Conservation (phyloP, 1,140 invertebrate genomes). For the Berghia stephanieae region DNA sequence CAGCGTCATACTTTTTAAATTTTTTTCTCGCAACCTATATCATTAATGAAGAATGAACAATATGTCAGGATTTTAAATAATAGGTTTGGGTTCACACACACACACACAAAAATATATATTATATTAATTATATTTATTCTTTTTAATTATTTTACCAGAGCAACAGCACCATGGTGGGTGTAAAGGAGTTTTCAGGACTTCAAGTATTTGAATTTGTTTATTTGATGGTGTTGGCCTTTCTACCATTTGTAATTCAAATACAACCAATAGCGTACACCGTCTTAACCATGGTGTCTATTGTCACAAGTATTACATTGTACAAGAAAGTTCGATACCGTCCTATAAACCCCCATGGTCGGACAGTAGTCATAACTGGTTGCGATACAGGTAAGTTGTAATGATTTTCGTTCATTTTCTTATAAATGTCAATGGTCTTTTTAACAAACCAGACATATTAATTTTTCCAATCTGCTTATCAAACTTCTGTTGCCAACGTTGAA, state of each 20-base stretch:
- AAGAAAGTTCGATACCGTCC: conserved; percentile 4
- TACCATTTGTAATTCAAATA: conserved; percentile 39
- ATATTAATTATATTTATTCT: background rate
- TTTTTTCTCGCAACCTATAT: background rate
- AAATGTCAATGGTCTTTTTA: too few species aligned
- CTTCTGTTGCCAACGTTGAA: background rate
- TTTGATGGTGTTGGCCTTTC: conserved; percentile 36
- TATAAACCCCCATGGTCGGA: conserved; percentile 32
- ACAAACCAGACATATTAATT: too few species aligned
- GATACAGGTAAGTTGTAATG: conserved; percentile 39
- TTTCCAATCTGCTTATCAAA: background rate
- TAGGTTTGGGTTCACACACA: background rate
- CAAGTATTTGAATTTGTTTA: conserved; percentile 42
- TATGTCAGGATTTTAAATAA: background rate
- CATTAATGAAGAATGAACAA: background rate
- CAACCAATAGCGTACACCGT: conserved; percentile 33
- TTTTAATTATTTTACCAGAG: conserved; percentile 8
- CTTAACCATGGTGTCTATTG: conserved; percentile 18
- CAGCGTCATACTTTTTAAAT: background rate
- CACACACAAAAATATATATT: background rate
- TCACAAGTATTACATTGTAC: conserved; percentile 14
- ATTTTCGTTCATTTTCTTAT: background rate
- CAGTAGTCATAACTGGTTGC: conserved; percentile 42
- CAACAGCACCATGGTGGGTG: conserved; percentile 31
- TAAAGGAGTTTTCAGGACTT: conserved; percentile 33